A percentile compares a stretch with the other conserved stretches of the same genome.
Conservation (phyloP, 2,888 invertebrate species). For the Mantis religiosa region DNA sequence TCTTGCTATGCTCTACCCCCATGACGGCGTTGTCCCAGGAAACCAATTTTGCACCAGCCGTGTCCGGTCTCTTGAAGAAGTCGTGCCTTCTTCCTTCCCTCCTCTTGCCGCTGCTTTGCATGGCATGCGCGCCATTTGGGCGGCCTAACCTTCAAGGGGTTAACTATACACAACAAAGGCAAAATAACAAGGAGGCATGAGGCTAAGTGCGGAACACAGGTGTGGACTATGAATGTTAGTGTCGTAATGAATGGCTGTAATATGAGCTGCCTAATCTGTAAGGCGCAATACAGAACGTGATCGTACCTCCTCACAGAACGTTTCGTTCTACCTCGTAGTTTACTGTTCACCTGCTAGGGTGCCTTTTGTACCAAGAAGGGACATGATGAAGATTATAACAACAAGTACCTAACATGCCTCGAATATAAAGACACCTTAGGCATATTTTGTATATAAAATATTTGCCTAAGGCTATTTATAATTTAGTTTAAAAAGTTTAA, state of each 20-base stretch:
- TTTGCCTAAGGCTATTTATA: too few species aligned
- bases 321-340: neutral
- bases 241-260: conserved; percentile 1
- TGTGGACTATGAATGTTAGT: conserved; percentile 9
- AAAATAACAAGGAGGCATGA: neutral
- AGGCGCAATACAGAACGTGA: conserved; percentile 7
- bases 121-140: conserved; percentile 10
- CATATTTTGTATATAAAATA: too few species aligned
- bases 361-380: too few species aligned
- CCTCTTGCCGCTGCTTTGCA: neutral
- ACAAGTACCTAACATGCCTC: too few species aligned
- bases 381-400: too few species aligned
- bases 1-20: neutral
- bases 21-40: neutral
- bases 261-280: conserved; percentile 14
- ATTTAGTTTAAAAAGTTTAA: too few species aligned
- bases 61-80: conserved; percentile 6
- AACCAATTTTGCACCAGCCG: conserved; percentile 16
- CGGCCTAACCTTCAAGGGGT: conserved; percentile 1
- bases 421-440: too few species aligned
- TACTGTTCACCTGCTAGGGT: neutral
- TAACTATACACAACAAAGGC: conserved; percentile 2
- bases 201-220: neutral
- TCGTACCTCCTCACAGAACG: neutral
- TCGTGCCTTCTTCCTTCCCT: neutral